A percentile compares a stretch with the other conserved stretches of the same genome.
phyloP scores from a whole-genome alignment of 2,113 vertebrate genomes.

The Verasper variegatus region DNA sequence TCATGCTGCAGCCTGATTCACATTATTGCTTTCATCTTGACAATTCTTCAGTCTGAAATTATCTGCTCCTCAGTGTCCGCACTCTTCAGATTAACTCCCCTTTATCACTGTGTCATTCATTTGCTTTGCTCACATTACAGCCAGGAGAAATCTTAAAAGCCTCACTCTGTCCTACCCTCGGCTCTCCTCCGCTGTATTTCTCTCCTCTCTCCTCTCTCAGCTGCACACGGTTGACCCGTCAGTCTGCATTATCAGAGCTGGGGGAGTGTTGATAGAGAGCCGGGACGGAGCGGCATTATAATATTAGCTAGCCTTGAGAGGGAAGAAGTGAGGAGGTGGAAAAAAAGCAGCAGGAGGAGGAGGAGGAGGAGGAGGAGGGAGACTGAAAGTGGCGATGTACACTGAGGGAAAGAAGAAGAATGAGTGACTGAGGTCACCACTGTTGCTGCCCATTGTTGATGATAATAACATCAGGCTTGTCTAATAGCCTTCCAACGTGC shows the following conservation, averaged over 20 bases:
- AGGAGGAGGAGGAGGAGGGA: background rate
- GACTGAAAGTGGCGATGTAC: conserved; percentile 22
- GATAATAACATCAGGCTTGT: conserved; percentile 50
- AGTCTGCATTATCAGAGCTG: conserved; percentile 67
- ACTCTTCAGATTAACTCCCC: conserved; percentile 56
- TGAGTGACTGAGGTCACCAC: conserved; percentile 39
- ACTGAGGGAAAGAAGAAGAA: conserved; percentile 26
- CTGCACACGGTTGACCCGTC: conserved; percentile 62
- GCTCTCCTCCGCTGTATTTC: conserved; percentile 24
- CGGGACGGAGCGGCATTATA: conserved; percentile 52
- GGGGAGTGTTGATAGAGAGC: conserved; percentile 48
- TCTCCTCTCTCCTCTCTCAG: conserved; percentile 49
- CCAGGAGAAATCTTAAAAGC: conserved; percentile 47
- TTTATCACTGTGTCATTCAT: conserved; percentile 62
- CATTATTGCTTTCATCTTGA: conserved; percentile 49
- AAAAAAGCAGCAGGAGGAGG: background rate
- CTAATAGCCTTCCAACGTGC: conserved; percentile 28
- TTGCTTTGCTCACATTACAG: conserved; percentile 65
- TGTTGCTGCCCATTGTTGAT: conserved; percentile 29
- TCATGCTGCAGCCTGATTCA: conserved; percentile 41
- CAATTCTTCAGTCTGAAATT: conserved; percentile 52
- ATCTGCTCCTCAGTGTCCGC: conserved; percentile 53
- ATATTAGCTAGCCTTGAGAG: conserved; percentile 58
- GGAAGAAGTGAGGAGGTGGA: conserved; percentile 6
- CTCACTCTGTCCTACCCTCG: conserved; percentile 24